Conservation (phyloP, 2,888 invertebrate species). For the Capitulum mitella region DNA sequence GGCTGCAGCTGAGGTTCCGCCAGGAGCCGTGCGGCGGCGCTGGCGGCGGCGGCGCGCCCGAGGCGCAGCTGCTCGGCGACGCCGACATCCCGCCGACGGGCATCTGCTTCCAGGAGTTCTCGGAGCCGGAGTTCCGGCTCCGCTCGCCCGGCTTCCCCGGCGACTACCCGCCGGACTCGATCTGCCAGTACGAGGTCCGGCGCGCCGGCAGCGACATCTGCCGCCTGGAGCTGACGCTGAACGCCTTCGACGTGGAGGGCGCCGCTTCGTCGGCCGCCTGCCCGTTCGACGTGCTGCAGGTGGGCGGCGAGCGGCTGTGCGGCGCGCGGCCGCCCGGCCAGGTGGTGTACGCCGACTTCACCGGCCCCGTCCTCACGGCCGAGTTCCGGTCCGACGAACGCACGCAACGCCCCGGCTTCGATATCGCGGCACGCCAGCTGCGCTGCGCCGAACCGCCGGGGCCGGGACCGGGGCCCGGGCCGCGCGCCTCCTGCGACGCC, state of each 20-base stretch:
- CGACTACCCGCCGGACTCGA: neutral
- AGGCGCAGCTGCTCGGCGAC: neutral
- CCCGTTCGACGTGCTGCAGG: neutral
- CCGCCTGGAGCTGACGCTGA: constrained; percentile 8
- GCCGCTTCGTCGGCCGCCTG: neutral
- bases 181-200: constrained; percentile 1
- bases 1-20: neutral
- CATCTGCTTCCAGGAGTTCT: constrained; percentile 20
- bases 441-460: neutral
- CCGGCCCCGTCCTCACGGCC: neutral
- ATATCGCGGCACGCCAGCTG: constrained; percentile 1
- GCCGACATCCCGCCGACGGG: neutral
- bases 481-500: neutral
- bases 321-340: neutral
- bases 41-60: neutral
- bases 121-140: neutral
- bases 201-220: constrained; percentile 1
- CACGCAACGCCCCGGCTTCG: neutral
- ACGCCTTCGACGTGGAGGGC: neutral
- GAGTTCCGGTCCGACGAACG: neutral
- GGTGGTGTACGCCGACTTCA: neutral
- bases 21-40: constrained; percentile 2
- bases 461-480: neutral
- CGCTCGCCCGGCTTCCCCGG: neutral
- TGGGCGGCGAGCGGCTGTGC: neutral